Evolutionary conservation across 2,888 invertebrate species (phyloP).

Genomic region (Thera britannica): DNA sequence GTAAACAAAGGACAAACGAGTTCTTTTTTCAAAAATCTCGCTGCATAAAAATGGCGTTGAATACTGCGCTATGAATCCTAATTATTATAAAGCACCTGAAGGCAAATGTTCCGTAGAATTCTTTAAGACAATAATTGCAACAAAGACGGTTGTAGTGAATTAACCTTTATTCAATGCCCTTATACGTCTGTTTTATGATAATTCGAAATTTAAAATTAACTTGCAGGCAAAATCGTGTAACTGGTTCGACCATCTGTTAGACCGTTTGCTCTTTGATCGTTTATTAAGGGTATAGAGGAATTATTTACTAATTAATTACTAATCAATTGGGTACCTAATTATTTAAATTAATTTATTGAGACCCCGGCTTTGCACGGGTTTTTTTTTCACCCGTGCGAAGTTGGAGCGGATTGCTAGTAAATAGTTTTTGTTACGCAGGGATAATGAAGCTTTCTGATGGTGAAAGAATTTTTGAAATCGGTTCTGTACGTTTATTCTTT

Average conservation of each 20-base stretch:
- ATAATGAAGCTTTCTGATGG: no score
- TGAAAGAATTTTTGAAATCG: no score
- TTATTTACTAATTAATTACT: not conserved
- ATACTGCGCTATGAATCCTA: not conserved
- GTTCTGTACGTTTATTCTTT: no score
- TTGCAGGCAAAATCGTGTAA: slow-evolving; percentile 12
- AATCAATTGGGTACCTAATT: not conserved
- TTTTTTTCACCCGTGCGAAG: no score
- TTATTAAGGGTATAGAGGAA: not conserved
- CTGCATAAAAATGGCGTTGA: not conserved
- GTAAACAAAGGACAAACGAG: no score
- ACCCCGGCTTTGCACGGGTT: no score
- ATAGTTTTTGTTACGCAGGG: no score
- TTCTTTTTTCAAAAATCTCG: not conserved
- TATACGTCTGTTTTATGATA: slow-evolving; percentile 19
- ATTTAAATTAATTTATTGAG: not conserved
- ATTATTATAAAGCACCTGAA: slow-evolving; percentile 15
- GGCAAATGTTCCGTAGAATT: slow-evolving; percentile 11
- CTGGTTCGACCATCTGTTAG: slow-evolving; percentile 25
- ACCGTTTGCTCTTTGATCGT: slow-evolving; percentile 16
- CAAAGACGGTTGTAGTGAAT: slow-evolving; percentile 14
- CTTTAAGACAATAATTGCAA: slow-evolving; percentile 25
- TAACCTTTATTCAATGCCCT: slow-evolving; percentile 30
- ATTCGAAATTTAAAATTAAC: slow-evolving; percentile 16
- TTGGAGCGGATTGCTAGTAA: no score